Conservation (phyloP, 2,113 vertebrate species). For the Platanista minor region DNA sequence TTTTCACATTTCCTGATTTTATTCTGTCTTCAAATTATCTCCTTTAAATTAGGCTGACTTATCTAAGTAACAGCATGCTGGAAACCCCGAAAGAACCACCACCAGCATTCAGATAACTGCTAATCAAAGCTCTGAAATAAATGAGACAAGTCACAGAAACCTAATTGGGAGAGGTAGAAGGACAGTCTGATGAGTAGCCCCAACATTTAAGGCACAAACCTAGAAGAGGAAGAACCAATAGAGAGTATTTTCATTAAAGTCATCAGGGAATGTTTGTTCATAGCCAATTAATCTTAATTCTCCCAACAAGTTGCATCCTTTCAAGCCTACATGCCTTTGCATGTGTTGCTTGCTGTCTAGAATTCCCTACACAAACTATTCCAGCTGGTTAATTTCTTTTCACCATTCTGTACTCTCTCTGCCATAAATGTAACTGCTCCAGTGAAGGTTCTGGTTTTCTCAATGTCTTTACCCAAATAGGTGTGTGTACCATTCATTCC, state of each 20-base stretch:
- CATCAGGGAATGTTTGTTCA: not conserved
- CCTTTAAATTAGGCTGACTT: not conserved
- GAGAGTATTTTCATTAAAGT: not conserved
- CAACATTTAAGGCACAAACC: not conserved
- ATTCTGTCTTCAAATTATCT: not conserved
- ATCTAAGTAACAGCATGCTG: not conserved
- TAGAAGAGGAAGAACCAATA: not conserved
- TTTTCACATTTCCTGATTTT: not conserved
- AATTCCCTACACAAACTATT: not conserved
- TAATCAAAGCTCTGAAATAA: not conserved
- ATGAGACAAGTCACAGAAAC: not conserved
- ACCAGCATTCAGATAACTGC: not conserved
- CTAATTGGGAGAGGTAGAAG: not conserved
- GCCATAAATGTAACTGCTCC: not conserved
- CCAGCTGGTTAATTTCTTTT: not conserved
- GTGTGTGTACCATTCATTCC: not conserved
- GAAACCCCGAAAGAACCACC: not conserved
- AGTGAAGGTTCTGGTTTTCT: not conserved
- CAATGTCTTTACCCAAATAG: not conserved
- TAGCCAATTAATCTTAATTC: not conserved
- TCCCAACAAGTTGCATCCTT: not conserved
- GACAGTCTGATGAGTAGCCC: not conserved
- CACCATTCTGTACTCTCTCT: not conserved
- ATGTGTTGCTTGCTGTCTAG: not conserved
- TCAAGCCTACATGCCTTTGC: not conserved